Percentiles rank a stretch among this genome's conserved stretches.
Evolutionary conservation across 1,140 invertebrate genomes (phyloP).

Genomic region (Caenorhabditis inopinata): DNA sequence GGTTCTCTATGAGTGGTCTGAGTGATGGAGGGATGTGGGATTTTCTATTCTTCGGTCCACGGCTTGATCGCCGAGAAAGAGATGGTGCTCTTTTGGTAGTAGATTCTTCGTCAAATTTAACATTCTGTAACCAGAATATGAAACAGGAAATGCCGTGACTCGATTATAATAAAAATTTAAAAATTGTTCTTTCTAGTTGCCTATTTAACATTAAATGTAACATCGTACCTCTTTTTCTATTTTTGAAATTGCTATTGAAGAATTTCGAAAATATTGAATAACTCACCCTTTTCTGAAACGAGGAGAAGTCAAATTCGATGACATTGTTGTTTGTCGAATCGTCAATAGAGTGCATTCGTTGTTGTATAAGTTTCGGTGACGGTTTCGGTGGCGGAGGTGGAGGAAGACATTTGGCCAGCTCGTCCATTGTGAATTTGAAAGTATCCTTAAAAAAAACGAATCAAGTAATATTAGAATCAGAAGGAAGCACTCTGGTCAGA

Average conservation of each 20-base stretch:
- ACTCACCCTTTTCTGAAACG: background rate
- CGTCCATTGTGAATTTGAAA: conserved; percentile 42
- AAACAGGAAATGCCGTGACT: no score
- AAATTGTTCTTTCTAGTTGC: no score
- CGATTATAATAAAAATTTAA: no score
- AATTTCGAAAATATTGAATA: background rate
- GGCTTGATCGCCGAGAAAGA: background rate
- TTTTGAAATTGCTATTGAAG: background rate
- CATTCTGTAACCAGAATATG: conserved; percentile 29
- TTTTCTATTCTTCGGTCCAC: background rate
- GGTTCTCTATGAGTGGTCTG: conserved; percentile 30
- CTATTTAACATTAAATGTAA: no score
- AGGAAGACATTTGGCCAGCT: conserved; percentile 39
- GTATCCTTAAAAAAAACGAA: conserved; percentile 26
- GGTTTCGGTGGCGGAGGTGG: conserved; percentile 16
- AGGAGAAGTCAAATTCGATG: conserved; percentile 2
- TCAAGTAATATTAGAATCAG: background rate
- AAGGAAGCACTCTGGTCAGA: background rate
- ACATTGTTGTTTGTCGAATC: conserved; percentile 7
- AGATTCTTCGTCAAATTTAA: conserved; percentile 35
- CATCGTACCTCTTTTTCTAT: no score
- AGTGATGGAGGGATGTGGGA: conserved; percentile 20
- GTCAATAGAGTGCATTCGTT: conserved; percentile 14
- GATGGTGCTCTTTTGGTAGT: conserved; percentile 19
- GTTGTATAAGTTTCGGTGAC: background rate